A percentile compares a stretch with the other conserved stretches of the same genome.
phyloP scores from a whole-genome alignment of 2,888 invertebrate species.

The Nomada lathburiana region DNA sequence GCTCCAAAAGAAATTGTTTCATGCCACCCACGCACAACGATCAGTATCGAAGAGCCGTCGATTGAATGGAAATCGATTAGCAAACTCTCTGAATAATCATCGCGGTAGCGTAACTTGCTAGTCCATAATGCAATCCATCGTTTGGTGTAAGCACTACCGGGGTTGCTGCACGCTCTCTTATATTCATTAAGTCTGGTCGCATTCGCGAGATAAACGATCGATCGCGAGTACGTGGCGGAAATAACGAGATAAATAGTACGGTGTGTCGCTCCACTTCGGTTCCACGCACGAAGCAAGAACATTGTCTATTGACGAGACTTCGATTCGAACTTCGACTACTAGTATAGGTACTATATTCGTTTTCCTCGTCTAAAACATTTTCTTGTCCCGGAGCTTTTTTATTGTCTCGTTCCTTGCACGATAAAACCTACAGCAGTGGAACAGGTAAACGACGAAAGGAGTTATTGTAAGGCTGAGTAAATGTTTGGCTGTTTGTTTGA shows the following conservation, averaged over 20 bases:
- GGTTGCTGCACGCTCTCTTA: conserved; percentile 8
- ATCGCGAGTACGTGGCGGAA: conserved; percentile 26
- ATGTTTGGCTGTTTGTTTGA: too few relatives aligned
- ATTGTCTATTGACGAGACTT: background rate
- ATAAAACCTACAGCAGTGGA: too few relatives aligned
- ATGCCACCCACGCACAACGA: background rate
- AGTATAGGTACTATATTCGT: too few relatives aligned
- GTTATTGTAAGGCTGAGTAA: too few relatives aligned
- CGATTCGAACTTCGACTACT: background rate
- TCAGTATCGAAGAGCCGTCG: background rate
- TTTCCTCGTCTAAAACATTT: background rate
- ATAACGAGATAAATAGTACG: conserved; percentile 21
- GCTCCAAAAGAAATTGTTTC: background rate
- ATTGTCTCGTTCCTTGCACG: too few relatives aligned
- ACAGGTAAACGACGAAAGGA: too few relatives aligned
- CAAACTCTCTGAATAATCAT: conserved; percentile 33
- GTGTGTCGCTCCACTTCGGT: background rate
- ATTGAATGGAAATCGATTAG: conserved; percentile 47
- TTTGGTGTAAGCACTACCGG: background rate
- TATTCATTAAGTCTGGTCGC: conserved; percentile 15
- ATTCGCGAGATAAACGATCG: conserved; percentile 39
- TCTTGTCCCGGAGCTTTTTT: background rate
- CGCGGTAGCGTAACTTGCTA: conserved; percentile 20
- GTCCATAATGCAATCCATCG: conserved; percentile 26
- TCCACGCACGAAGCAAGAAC: background rate